phyloP scores from a whole-genome alignment of 2,888 invertebrate genomes.

The Heliconius cydno region DNA sequence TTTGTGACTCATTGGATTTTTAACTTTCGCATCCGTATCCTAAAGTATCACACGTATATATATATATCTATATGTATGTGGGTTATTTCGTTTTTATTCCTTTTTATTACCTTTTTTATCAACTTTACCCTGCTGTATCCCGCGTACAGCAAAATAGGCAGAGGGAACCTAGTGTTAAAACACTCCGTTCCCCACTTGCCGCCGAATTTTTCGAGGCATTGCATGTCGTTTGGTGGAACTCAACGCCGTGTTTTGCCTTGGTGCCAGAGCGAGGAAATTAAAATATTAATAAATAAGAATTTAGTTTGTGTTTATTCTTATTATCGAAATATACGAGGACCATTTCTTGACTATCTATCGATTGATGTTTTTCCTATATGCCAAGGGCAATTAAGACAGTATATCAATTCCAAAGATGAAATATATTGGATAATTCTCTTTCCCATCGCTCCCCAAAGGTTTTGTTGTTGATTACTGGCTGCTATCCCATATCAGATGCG shows the following conservation, averaged over 20 bases:
- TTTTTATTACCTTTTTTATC: no score
- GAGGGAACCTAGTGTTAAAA: no score
- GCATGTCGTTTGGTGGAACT: no score
- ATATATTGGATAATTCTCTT: conserved; percentile 40
- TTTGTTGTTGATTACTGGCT: conserved; percentile 42
- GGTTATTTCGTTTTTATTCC: background rate
- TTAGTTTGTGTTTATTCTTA: conserved; percentile 14
- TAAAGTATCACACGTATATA: conserved; percentile 12
- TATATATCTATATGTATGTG: background rate
- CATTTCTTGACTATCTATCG: conserved; percentile 34
- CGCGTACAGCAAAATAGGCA: no score
- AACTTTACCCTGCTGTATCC: no score
- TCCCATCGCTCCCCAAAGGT: conserved; percentile 44
- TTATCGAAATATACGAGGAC: background rate
- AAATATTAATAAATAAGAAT: background rate
- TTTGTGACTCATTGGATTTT: conserved; percentile 44
- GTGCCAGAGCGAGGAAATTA: no score
- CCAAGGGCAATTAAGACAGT: conserved; percentile 60
- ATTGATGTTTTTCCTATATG: conserved; percentile 47
- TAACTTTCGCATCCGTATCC: conserved; percentile 40
- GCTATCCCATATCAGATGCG: background rate
- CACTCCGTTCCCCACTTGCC: no score
- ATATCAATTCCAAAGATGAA: conserved; percentile 54
- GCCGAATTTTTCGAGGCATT: no score
- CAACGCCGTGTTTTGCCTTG: no score